Base-by-base conservation (phyloP, 23 tunicate species). In the Trididemnum nubilum region DNA sequence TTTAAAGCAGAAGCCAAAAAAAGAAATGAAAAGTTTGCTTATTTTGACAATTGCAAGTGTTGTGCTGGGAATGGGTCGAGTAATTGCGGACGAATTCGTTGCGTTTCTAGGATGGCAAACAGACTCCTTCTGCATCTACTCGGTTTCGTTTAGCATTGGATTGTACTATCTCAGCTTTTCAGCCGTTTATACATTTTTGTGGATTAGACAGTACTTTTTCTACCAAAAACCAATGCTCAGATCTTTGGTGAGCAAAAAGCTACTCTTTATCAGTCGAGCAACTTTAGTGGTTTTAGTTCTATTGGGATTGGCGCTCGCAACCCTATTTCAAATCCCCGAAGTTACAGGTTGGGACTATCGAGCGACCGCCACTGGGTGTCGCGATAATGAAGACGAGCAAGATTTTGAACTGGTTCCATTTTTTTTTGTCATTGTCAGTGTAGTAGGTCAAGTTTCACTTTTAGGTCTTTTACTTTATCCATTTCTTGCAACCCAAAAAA, bases 51-150 rank as follows among this genome's bases (percentile, higher is more conserved):
- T 73, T 18, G 79, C 60, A 24, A 21, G 61, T 25, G 2, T 40
- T 7, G 24, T 73, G 9, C 30, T 44, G 18, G 59, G 31, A 2
- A 38, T 83, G 21, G 87, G 79, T 12, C 34, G 88, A 65, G 1
- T 65, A 3, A 50, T 85, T 0, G 65, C 88, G 15, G 86, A 91
- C 51, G 90, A 91, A 32, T 0, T 85, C 1, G 83, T 81, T 0
- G 90, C 97, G 0, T 85, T 85, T 69, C 34, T 60, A 24, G 97
- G 83, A 1, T 91, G 97, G 97, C 73, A 74, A 44, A 76, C 61
- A 28, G 83, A 85, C 36, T 30, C 61, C 0, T 38, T 24, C 7
- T 91, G 97, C 28, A 0, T 51, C 23, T 64, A 49, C 21, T 57
- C 84, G 21, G 77, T 82, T 0, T 51, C 81, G 2, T 75, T 69